These are phyloP conservation scores for Parnassius smintheus DNA, from an alignment of 2,888 invertebrate species.

Conservation along the genomic window DNA sequence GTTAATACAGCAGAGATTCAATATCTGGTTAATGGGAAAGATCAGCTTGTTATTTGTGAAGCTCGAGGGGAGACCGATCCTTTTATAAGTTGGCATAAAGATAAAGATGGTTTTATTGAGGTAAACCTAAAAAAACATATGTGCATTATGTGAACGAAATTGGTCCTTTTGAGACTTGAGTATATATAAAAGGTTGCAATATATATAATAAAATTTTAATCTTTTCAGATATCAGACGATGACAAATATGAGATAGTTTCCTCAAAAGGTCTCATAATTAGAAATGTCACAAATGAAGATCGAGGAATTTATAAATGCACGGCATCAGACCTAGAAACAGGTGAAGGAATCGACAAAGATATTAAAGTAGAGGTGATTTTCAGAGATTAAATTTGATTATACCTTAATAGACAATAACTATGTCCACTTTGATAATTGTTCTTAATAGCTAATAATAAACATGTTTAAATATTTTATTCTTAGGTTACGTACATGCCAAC, in stretches of 20 bases:
- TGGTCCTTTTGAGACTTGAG: too few relatives aligned
- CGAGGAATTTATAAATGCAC: conserved; percentile 46
- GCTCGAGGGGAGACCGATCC: conserved; percentile 49
- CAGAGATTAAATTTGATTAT: too few relatives aligned
- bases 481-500: conserved; percentile 56
- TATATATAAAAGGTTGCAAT: too few relatives aligned
- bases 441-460: neutral
- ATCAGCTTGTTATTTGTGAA: conserved; percentile 54
- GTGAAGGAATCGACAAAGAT: conserved; percentile 41
- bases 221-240: conserved; percentile 45
- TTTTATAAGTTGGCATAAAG: conserved; percentile 56
- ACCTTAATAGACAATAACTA: conserved; percentile 31
- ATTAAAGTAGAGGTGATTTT: conserved; percentile 43
- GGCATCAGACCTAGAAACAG: conserved; percentile 40
- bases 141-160: too few relatives aligned
- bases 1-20: conserved; percentile 49
- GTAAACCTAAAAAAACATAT: conserved; percentile 34
- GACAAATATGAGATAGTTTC: conserved; percentile 49
- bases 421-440: too few relatives aligned
- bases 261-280: conserved; percentile 47
- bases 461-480: conserved; percentile 17
- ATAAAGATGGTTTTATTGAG: conserved; percentile 40
- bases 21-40: conserved; percentile 45
- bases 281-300: conserved; percentile 42
- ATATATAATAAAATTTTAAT: neutral